These are phyloP conservation scores for Caradrina clavipalpis DNA, from an alignment of 2,888 invertebrate genomes.

Conservation along the genomic window DNA sequence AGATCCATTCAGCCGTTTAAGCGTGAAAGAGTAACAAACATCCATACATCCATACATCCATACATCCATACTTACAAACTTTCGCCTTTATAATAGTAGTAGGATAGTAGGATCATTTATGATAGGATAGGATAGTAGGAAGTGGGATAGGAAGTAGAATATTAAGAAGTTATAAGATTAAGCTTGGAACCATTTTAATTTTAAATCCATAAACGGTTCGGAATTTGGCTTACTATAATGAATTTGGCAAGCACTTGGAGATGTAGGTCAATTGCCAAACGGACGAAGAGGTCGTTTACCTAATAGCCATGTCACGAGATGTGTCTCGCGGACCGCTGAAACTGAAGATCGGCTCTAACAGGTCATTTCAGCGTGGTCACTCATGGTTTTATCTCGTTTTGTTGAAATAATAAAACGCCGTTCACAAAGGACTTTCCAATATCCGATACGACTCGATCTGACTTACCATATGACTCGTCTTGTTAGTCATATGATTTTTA, in stretches of 20 bases:
- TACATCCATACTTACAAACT: no score
- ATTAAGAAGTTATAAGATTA: no score
- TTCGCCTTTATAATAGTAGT: no score
- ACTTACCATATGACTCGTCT: background rate
- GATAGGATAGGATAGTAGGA: no score
- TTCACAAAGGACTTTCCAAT: background rate
- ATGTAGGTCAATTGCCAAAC: conserved; percentile 28
- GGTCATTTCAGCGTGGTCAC: background rate
- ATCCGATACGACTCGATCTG: conserved; percentile 3
- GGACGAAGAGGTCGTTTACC: conserved; percentile 42
- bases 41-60: no score
- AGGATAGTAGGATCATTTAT: no score
- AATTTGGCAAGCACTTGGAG: conserved; percentile 24
- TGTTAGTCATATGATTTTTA: conserved; percentile 15
- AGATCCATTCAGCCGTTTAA: no score
- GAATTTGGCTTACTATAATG: background rate
- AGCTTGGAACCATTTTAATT: background rate
- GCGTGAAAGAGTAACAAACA: no score
- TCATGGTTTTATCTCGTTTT: background rate
- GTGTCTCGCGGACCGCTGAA: conserved; percentile 6
- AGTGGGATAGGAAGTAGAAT: no score
- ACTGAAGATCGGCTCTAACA: conserved; percentile 3
- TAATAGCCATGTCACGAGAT: conserved; percentile 27
- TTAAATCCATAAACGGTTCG: background rate
- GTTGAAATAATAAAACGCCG: background rate